These are phyloP conservation scores for Ptilodon capucinus DNA, from an alignment of 2,888 invertebrate species.

Conservation along the genomic window DNA sequence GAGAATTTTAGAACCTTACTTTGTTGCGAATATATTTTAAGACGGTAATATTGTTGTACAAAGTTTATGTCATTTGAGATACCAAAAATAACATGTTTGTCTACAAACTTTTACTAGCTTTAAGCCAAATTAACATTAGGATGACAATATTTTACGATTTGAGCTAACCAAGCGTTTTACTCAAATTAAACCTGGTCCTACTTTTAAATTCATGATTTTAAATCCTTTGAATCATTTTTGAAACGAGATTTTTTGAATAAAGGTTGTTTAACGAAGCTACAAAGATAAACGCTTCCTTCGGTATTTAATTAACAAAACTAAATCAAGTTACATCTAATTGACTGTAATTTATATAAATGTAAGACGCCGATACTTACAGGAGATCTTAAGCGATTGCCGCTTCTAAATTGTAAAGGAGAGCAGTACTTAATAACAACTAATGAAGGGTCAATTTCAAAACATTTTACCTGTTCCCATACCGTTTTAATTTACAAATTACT, in stretches of 20 bases:
- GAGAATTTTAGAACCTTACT: not conserved
- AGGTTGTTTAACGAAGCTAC: constrained; percentile 12
- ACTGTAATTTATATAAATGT: constrained; percentile 34
- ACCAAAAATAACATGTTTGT: too few relatives aligned
- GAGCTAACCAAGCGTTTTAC: too few relatives aligned
- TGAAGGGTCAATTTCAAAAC: constrained; percentile 66
- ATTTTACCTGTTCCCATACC: constrained; percentile 39
- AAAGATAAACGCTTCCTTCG: constrained; percentile 21
- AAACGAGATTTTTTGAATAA: constrained; percentile 7
- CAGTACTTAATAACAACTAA: constrained; percentile 56
- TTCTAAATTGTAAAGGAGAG: constrained; percentile 12
- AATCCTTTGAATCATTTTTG: constrained; percentile 20
- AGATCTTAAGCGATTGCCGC: constrained; percentile 1
- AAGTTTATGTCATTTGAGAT: too few relatives aligned
- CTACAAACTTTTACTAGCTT: too few relatives aligned
- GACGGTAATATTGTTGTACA: too few relatives aligned
- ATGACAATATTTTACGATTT: too few relatives aligned
- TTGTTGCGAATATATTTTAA: not conserved
- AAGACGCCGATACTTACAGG: constrained; percentile 2
- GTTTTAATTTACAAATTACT: constrained; percentile 70
- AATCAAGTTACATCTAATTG: constrained; percentile 41
- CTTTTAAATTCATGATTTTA: not conserved
- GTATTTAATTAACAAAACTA: constrained; percentile 34
- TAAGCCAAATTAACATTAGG: too few relatives aligned
- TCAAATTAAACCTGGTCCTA: too few relatives aligned